Evolutionary conservation across 2,113 vertebrate genomes (phyloP), one percentile per base, ranked within the genome.

Genomic region (Macquaria australasica): DNA sequence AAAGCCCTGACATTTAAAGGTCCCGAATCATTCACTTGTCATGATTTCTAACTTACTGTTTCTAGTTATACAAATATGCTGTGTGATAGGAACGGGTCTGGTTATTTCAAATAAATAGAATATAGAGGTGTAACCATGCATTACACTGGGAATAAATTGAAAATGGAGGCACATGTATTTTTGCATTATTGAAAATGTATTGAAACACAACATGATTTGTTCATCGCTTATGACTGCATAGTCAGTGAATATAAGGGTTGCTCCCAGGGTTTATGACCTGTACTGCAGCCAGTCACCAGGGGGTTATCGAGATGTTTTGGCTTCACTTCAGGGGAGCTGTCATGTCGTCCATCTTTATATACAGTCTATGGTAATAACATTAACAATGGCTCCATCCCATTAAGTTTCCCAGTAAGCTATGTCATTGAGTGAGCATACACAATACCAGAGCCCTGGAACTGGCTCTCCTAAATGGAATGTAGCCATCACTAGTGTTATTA

Each of bases 1-100:
- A 79, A 88, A 73, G 31, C 3, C 0, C 18, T 90, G 85, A 78
- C 77, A 88, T 87, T 90, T 89, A 77, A 88, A 89, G 67, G 81
- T 88, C 55, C 20, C 11, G 2, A 77, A 88, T 88, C 58, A 80
- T 82, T 85, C 70, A 81, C 71, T 71, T 55, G 64, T 41, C 60
- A 81, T 58, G 45, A 66, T 67, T 82, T 79, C 7, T 59, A 73
- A 88, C 82, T 82, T 69, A 43, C 58, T 62, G 23, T 75, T 60
- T 63, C 63, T 59, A 39, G 41, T 64, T 63, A 86, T 50, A 77
- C 14, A 50, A 79, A 73, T 34, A 59, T 43, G 50, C 59, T 23
- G 10, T 86, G 72, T 37, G 50, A 63, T 37, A 6, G 50, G 18
- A 88, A 21, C 3, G 0, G 73, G 28, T 28, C 53, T 48, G 16